Base-by-base conservation (phyloP, 2,797 vertebrate species). In the Huso huso region DNA sequence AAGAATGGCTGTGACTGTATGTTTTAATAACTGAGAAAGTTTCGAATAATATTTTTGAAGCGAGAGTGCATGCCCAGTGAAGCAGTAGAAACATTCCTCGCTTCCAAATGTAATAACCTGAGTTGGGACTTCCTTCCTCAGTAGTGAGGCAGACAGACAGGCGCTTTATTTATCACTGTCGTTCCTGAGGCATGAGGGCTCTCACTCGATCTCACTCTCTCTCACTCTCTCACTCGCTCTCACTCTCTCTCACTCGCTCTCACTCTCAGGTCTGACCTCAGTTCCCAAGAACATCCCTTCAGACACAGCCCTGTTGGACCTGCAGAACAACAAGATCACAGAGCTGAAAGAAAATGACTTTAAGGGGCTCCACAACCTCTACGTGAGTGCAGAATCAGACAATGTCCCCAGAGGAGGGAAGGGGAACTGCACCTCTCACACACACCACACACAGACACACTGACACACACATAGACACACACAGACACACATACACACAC, bases 321-420 rank as follows among this genome's bases (percentile, higher is more conserved):
- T 96, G 70, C 94, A 96, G 83, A 96, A 93, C 85, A 96, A 96
- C 71, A 88, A 73, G 12, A 95, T 96, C 76, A 85, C 83, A 0
- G 94, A 96, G 78, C 86, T 96, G 6, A 94, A 87, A 62, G 92
- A 93, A 78, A 84, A 93, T 15, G 94, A 95, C 79, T 95, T 96
- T 81, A 92, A 90, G 76, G 93, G 93, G 70, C 92, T 96, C 2
- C 78, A 80, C 61, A 87, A 91, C 74, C 85, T 96, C 75, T 95
- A 95, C 4, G 94, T 96, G 87, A 91, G 90, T 23, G 7, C 37
- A 37, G 7, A 2, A 8, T 2, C 61, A 61, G 49, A 52, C 60
- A 11, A 66, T 37, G 12, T 48, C 13, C 52, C 10, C 18, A 12
- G 55, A 62, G 6, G 11, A 6, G 3, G 7, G 10, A 9, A 8